Conservation (phyloP, 2,113 vertebrate genomes). For the Coptodon rendalli region DNA sequence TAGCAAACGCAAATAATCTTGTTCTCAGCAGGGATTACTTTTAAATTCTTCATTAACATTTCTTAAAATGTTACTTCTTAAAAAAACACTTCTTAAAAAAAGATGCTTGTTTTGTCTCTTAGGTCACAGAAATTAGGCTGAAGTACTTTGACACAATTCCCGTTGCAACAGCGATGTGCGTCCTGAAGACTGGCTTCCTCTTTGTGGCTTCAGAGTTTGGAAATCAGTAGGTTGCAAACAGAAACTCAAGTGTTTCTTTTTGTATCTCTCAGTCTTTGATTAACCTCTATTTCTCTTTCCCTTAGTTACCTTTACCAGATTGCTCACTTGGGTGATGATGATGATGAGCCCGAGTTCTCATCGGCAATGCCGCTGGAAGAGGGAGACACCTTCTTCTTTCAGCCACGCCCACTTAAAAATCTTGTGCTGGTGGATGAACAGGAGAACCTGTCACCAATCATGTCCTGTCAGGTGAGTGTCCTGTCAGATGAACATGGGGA, state of each 20-base stretch:
- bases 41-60: not conserved
- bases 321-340: conserved; percentile 94
- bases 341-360: conserved; percentile 97
- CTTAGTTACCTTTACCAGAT: conserved; percentile 96
- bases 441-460: conserved; percentile 95
- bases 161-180: conserved; percentile 95
- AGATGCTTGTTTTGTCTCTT: not conserved
- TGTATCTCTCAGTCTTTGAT: fast-evolving
- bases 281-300: not conserved
- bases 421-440: conserved; percentile 93
- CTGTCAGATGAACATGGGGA: not conserved
- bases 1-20: not conserved
- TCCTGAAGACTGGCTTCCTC: conserved; percentile 96
- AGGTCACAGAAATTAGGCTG: conserved; percentile 97
- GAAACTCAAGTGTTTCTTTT: not conserved
- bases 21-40: not conserved
- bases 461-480: conserved; percentile 84
- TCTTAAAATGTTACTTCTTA: not conserved
- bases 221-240: conserved; percentile 87
- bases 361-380: conserved; percentile 98
- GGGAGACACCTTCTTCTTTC: conserved; percentile 98
- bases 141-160: conserved; percentile 99
- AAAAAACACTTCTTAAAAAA: not conserved
- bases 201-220: conserved; percentile 98
- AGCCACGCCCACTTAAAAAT: conserved; percentile 94